Conservation (phyloP, 2,113 vertebrate species). For the Notothenia coriiceps region DNA sequence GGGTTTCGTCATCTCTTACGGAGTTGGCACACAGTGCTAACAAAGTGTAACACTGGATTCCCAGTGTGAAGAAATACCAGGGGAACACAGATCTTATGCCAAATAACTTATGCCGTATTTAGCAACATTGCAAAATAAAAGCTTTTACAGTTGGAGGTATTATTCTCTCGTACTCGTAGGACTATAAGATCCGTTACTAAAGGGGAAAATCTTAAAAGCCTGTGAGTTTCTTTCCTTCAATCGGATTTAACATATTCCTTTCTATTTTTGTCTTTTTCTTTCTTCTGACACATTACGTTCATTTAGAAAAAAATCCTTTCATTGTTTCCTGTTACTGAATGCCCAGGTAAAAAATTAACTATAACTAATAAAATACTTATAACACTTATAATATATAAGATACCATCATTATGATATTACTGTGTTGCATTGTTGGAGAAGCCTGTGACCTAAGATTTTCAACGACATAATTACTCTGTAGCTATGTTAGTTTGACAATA, state of each 20-base stretch:
- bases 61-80: slow-evolving; percentile 4
- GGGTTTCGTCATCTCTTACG: slow-evolving; percentile 4
- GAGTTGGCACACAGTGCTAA: slow-evolving; percentile 14
- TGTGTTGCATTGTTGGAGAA: too few relatives aligned
- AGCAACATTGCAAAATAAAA: slow-evolving; percentile 35
- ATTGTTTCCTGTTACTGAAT: slow-evolving; percentile 1
- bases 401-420: too few relatives aligned
- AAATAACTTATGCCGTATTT: slow-evolving; percentile 29
- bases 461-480: too few relatives aligned
- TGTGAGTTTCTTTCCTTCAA: slow-evolving; percentile 18
- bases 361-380: too few relatives aligned
- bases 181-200: slow-evolving; percentile 24
- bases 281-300: not conserved
- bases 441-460: too few relatives aligned
- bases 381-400: too few relatives aligned
- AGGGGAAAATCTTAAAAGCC: slow-evolving; percentile 16
- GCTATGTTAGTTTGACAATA: too few relatives aligned
- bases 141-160: slow-evolving; percentile 22
- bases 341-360: too few relatives aligned
- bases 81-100: slow-evolving; percentile 15
- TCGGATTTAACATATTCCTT: not conserved
- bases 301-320: not conserved
- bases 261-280: not conserved
- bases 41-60: slow-evolving; percentile 52
- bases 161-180: slow-evolving; percentile 12